Conservation (phyloP, 2,113 vertebrate species). For the Takifugu flavidus region DNA sequence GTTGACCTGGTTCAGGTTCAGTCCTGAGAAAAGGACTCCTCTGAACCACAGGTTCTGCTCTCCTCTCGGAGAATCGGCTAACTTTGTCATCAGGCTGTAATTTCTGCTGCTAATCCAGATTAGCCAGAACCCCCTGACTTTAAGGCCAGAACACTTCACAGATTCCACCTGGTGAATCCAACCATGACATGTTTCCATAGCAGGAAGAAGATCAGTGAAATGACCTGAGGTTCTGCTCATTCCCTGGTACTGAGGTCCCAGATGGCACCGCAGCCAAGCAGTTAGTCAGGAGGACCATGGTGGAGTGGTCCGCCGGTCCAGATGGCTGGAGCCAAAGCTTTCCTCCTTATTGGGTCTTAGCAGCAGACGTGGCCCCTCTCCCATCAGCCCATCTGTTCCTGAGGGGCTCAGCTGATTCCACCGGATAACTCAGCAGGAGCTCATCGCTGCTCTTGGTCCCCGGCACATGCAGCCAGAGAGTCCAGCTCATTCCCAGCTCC, state of each 20-base stretch:
- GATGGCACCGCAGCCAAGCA: conserved; percentile 28
- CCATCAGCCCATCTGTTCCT: conserved; percentile 38
- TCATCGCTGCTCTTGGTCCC: neutral
- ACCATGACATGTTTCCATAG: neutral
- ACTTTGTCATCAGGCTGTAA: no score
- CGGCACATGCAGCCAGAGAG: no score
- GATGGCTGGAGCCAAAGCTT: conserved; percentile 39
- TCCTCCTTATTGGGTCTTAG: conserved; percentile 28
- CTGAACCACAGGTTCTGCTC: neutral
- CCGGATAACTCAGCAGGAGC: neutral
- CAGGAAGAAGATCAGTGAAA: conserved; percentile 27
- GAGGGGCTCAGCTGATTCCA: conserved; percentile 26
- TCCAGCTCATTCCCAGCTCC: no score
- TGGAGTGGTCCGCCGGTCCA: no score
- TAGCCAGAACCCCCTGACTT: no score
- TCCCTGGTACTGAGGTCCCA: conserved; percentile 22
- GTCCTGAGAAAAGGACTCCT: no score
- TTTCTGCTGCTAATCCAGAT: no score
- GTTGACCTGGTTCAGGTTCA: no score
- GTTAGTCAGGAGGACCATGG: no score
- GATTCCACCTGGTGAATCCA: neutral
- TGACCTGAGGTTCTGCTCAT: conserved; percentile 48
- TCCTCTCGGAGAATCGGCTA: no score
- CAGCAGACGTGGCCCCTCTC: conserved; percentile 29
- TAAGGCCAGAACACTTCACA: no score